Percentiles rank a stretch among this genome's conserved stretches.
These are phyloP conservation scores for Grapholita molesta DNA, from an alignment of 1,140 invertebrate species.

Conservation along the genomic window DNA sequence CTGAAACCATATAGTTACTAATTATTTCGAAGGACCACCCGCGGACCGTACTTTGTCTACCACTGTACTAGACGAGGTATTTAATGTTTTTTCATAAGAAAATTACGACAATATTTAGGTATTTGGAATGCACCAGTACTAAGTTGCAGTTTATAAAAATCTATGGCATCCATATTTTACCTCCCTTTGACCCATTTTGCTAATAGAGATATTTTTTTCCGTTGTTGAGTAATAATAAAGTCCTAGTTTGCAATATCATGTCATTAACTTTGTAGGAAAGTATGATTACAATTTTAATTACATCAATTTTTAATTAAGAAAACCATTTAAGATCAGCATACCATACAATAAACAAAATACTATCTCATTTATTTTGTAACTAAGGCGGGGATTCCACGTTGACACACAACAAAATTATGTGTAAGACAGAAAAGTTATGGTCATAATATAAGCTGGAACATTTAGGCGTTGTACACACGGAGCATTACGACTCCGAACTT, in stretches of 20 bases:
- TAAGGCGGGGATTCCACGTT: slow-evolving; percentile 7
- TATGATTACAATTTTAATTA: background rate
- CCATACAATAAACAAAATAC: background rate
- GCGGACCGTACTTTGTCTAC: no score
- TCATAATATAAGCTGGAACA: slow-evolving; percentile 1
- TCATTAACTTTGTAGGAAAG: background rate
- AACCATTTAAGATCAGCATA: background rate
- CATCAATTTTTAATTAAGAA: background rate
- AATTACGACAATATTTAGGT: no score
- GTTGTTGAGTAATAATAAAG: background rate
- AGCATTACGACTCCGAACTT: background rate
- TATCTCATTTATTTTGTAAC: slow-evolving; percentile 15
- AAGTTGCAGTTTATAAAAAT: no score
- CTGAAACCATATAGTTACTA: no score
- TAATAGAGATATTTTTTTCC: background rate
- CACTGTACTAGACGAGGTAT: no score
- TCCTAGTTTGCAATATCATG: background rate
- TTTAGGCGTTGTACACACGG: background rate
- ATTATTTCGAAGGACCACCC: no score
- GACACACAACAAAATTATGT: slow-evolving; percentile 17
- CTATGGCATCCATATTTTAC: no score
- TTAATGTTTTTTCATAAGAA: no score
- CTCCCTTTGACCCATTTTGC: no score
- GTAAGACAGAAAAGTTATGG: slow-evolving; percentile 11
- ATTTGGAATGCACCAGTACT: no score